Evolutionary conservation across 2,888 invertebrate genomes (phyloP), one percentile per base, ranked within the genome.

Genomic region (Mycalesis mineus): DNA sequence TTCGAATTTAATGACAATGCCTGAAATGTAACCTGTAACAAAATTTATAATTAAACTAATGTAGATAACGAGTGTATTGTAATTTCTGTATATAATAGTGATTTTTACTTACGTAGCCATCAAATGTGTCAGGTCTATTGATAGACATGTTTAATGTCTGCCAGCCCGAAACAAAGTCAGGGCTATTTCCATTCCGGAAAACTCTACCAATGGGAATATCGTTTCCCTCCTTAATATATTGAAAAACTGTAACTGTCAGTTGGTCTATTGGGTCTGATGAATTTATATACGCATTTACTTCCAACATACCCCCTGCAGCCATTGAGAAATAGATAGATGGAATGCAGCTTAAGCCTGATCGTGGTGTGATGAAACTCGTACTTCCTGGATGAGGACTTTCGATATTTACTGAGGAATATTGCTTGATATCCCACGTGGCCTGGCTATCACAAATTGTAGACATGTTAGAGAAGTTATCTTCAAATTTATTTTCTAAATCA

Each of bases 101-200:
- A n/a, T n/a, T n/a, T n/a, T 40, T 55, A 78, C 80, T 78, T 68
- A 79, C 79, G 61, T 73, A 75, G 53, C 72, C 76, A 11, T 65
- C 33, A 54, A 62, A 72, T 1, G 57, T 59, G 17, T 59, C 63
- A 1, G 52, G 45, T n/a, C 66, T 69, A 2, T 50, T 49, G n/a
- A 77, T 33, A 11, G 7, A 41, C 8, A 73, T 22, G 15, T 33
- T 15, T 11, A 76, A 22, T 0, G 59, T 63, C 6, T 67, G 61
- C 77, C 80, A 76, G 7, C 76, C 77, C 3, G 41, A 41, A 9
- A 36, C 48, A 37, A 68, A 67, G 9, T 58, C 55, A 5, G 73
- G 45, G 1, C 44, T 40, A 17, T 37, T 22, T 0, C 64, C 51
- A 1, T 54, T 42, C 14, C 66, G 50, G 0, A 44, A 36, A 9